Evolutionary conservation across 2,888 invertebrate genomes (phyloP).

Genomic region (Pachliopta kotzebuea): DNA sequence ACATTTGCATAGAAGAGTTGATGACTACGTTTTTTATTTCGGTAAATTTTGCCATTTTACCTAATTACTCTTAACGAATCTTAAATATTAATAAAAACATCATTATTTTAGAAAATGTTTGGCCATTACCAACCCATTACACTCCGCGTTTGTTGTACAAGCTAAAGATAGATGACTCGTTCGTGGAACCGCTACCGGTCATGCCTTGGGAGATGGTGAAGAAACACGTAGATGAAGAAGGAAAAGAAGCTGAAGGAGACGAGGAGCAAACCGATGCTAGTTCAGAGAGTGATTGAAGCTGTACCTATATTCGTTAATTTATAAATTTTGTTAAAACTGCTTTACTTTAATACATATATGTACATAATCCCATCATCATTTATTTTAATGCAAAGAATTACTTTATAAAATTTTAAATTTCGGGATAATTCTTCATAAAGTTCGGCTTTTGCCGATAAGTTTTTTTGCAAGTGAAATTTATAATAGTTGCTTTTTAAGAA

Average conservation of each 20-base stretch:
- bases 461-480: too few relatives aligned
- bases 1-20: constrained; percentile 61
- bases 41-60: constrained; percentile 46
- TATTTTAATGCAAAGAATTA: too few relatives aligned
- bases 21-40: constrained; percentile 64
- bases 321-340: constrained; percentile 2
- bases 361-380: constrained; percentile 9
- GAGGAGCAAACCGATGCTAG: constrained; percentile 50
- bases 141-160: constrained; percentile 67
- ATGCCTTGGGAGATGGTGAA: constrained; percentile 71
- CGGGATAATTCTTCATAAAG: too few relatives aligned
- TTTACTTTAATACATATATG: background rate
- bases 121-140: constrained; percentile 68
- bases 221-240: constrained; percentile 53
- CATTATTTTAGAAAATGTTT: constrained; percentile 50
- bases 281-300: constrained; percentile 53
- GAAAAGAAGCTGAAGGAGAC: constrained; percentile 42
- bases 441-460: too few relatives aligned
- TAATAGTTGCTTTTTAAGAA: too few relatives aligned
- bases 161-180: constrained; percentile 68
- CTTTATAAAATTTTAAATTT: too few relatives aligned
- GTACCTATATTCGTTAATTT: background rate
- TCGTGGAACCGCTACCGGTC: constrained; percentile 68
- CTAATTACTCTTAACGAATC: background rate
- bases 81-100: background rate